These are phyloP conservation scores for Coregonus sp. DNA, from an alignment of 2,797 vertebrate genomes.

Conservation along the genomic window DNA sequence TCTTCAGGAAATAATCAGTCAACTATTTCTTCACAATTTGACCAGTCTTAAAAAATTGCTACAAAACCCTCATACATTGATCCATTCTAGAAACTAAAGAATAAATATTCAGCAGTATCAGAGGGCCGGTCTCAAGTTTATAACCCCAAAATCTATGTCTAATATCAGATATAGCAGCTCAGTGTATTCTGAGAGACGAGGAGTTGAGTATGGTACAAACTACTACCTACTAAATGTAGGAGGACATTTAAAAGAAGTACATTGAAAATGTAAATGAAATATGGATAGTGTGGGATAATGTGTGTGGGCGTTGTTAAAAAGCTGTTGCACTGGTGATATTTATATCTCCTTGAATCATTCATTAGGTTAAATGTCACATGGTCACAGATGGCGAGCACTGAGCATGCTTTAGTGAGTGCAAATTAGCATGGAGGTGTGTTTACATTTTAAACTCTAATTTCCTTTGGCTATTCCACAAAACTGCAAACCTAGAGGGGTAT, in stretches of 20 bases:
- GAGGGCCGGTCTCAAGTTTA: not conserved
- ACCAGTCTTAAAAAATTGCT: not conserved
- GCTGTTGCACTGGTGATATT: not conserved
- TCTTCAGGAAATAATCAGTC: not conserved
- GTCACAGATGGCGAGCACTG: not conserved
- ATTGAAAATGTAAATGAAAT: not conserved
- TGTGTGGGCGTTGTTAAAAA: not conserved
- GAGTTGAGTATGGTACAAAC: not conserved
- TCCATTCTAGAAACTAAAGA: not conserved
- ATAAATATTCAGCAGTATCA: not conserved
- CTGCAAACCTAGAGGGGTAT: not conserved
- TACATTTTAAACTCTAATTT: not conserved
- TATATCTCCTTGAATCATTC: not conserved
- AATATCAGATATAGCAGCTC: not conserved
- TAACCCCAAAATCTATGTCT: not conserved
- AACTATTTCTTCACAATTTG: not conserved
- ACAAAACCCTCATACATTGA: not conserved
- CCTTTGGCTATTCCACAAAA: not conserved
- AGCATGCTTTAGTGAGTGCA: not conserved
- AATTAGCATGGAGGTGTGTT: slow-evolving; percentile 2
- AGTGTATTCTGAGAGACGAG: not conserved
- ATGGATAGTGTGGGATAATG: not conserved
- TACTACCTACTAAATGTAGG: not conserved
- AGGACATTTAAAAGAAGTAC: not conserved
- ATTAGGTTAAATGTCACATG: not conserved